These are phyloP conservation scores for Aleiodes alternator DNA, from an alignment of 2,888 invertebrate species.

Conservation along the genomic window DNA sequence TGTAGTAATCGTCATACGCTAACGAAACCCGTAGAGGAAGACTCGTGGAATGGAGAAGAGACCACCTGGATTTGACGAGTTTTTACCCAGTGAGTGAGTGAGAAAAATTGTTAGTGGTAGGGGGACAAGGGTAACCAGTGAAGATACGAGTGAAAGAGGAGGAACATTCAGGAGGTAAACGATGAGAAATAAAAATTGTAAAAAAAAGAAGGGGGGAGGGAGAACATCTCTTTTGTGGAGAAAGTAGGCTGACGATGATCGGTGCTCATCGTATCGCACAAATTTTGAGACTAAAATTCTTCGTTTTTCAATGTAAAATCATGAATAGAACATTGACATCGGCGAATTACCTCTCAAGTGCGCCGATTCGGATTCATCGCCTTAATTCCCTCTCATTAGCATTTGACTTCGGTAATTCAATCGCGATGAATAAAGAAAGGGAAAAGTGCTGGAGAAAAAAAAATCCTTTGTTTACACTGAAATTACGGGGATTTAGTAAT, in stretches of 20 bases:
- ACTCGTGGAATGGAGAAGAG: slow-evolving; percentile 56
- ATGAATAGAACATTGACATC: no score
- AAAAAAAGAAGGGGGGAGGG: slow-evolving; percentile 44
- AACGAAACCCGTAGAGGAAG: slow-evolving; percentile 34
- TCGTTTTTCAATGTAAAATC: no score
- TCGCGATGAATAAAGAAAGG: neutral
- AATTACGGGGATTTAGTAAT: no score
- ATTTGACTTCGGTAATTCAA: neutral
- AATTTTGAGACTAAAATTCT: neutral
- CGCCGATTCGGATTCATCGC: neutral
- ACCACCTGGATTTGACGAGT: neutral
- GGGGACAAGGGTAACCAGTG: slow-evolving; percentile 30
- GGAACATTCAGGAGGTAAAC: slow-evolving; percentile 51
- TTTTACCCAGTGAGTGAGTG: slow-evolving; percentile 6
- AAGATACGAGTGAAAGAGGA: slow-evolving; percentile 24
- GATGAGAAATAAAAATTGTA: slow-evolving; percentile 39
- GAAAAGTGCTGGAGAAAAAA: neutral
- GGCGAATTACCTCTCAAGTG: neutral
- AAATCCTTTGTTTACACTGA: no score
- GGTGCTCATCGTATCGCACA: slow-evolving; percentile 43
- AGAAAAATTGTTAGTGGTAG: slow-evolving; percentile 32
- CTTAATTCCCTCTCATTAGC: slow-evolving; percentile 7
- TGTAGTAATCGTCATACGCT: slow-evolving; percentile 22
- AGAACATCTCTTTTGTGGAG: slow-evolving; percentile 72
- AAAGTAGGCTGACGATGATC: slow-evolving; percentile 69